Conservation (phyloP, 2,888 invertebrate genomes). For the Scaptomyza flava region DNA sequence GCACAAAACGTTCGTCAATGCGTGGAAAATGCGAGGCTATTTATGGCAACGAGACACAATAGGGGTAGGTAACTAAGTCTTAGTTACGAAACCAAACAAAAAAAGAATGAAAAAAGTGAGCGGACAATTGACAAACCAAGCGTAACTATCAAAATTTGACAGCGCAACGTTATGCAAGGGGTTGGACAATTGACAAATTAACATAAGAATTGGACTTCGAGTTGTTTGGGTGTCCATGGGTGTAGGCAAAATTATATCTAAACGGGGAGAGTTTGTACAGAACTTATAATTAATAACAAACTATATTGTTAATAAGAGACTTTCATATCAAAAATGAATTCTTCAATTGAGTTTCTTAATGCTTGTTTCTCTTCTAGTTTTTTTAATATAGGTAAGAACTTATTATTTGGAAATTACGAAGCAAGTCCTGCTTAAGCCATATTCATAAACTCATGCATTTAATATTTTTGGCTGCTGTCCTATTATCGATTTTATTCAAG, state of each 20-base stretch:
- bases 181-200: slow-evolving; percentile 75
- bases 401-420: too few species aligned
- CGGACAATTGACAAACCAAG: slow-evolving; percentile 55
- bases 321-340: too few species aligned
- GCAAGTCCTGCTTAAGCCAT: too few species aligned
- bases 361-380: too few species aligned
- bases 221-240: background rate
- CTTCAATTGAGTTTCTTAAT: too few species aligned
- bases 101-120: slow-evolving; percentile 6
- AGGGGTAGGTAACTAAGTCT: slow-evolving; percentile 27
- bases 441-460: too few species aligned
- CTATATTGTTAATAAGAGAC: too few species aligned
- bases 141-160: slow-evolving; percentile 71
- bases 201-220: slow-evolving; percentile 58
- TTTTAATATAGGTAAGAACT: too few species aligned
- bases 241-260: background rate
- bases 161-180: slow-evolving; percentile 14
- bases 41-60: slow-evolving; percentile 33
- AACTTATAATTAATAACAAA: too few species aligned
- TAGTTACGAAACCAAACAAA: slow-evolving; percentile 18
- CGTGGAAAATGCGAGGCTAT: slow-evolving; percentile 67
- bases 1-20: slow-evolving; percentile 58
- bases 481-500: too few species aligned
- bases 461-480: too few species aligned
- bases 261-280: background rate